Conservation (phyloP, 1,140 invertebrate genomes). For the Brachionus plicatilis region DNA sequence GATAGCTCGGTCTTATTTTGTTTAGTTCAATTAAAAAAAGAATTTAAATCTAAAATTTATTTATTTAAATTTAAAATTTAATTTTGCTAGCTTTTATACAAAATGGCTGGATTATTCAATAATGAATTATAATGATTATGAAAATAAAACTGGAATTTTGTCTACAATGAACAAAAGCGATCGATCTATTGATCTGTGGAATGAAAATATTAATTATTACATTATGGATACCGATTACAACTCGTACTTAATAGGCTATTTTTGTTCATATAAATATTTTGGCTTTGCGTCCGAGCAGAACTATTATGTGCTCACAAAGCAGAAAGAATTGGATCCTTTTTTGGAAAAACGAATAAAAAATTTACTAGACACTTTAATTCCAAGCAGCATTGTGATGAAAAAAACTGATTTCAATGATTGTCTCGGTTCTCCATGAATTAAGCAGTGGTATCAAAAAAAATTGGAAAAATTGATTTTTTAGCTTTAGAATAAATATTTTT, state of each 20-base stretch:
- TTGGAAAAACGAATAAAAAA: not conserved
- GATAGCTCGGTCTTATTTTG: too few species aligned
- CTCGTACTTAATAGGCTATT: not conserved
- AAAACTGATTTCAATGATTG: not conserved
- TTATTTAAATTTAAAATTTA: not conserved
- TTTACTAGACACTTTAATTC: not conserved
- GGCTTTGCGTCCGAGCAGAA: not conserved
- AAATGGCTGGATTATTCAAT: constrained; percentile 5
- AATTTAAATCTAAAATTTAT: not conserved
- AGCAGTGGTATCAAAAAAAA: constrained; percentile 28
- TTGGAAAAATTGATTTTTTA: constrained; percentile 39
- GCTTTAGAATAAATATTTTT: constrained; percentile 5
- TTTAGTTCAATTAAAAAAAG: not conserved
- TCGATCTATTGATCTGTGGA: not conserved
- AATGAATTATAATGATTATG: not conserved
- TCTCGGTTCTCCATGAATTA: not conserved
- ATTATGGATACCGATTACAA: not conserved
- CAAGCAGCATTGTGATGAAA: not conserved
- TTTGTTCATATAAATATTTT: constrained; percentile 19
- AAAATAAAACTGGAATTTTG: not conserved
- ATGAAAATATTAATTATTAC: constrained; percentile 22
- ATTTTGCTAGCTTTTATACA: not conserved
- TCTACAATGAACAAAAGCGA: constrained; percentile 1
- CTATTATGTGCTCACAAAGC: constrained; percentile 9
- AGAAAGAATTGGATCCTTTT: not conserved